A percentile compares a stretch with the other conserved stretches of the same genome.
These are phyloP conservation scores for Phyllostomus discolor DNA, from an alignment of 2,113 vertebrate genomes.

Conservation along the genomic window DNA sequence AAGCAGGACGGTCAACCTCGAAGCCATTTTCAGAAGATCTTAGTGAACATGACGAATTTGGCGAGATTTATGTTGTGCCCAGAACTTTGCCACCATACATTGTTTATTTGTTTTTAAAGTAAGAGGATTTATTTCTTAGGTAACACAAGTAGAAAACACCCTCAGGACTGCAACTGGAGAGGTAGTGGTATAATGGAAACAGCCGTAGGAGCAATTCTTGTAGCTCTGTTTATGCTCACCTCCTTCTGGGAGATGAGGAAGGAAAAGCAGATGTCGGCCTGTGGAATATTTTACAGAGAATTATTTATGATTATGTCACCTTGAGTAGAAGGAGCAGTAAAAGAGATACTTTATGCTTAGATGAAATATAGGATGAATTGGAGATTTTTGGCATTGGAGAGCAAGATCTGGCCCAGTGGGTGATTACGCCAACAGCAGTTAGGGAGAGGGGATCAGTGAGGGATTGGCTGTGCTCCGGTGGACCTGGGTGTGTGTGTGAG, in stretches of 20 bases:
- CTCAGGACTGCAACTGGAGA: slow-evolving; percentile 30
- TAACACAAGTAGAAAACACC: slow-evolving; percentile 52
- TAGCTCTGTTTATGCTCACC: slow-evolving; percentile 42
- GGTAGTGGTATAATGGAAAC: slow-evolving; percentile 2
- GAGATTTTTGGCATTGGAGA: neutral
- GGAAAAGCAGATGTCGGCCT: slow-evolving; percentile 48
- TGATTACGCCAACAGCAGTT: neutral
- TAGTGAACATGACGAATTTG: slow-evolving; percentile 33
- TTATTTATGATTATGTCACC: slow-evolving; percentile 28
- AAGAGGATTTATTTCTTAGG: slow-evolving; percentile 55
- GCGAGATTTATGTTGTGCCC: neutral
- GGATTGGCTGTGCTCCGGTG: neutral
- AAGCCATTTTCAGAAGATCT: neutral
- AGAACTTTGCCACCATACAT: neutral
- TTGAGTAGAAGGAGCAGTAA: neutral
- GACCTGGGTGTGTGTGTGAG: neutral
- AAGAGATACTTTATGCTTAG: neutral
- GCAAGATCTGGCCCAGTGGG: neutral
- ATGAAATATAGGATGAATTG: neutral
- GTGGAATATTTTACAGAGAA: slow-evolving; percentile 17
- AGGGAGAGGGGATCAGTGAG: neutral
- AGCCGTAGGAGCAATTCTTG: neutral
- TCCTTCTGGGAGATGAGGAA: slow-evolving; percentile 35
- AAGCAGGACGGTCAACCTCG: neutral
- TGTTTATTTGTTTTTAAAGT: slow-evolving; percentile 50